Evolutionary conservation across 2,888 invertebrate genomes (phyloP).

Genomic region (Watsonalla binaria): DNA sequence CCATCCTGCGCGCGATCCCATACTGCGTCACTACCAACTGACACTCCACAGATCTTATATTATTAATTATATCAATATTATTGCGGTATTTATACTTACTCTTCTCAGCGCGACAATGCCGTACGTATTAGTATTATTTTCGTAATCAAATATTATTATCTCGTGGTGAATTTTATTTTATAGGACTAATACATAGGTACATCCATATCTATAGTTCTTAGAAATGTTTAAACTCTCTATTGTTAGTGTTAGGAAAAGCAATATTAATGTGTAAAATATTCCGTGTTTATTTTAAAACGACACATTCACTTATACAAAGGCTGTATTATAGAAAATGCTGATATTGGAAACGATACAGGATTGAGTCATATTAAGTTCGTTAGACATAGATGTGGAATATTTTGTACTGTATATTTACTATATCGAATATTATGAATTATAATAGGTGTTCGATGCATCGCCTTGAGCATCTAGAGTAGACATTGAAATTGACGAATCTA

Average conservation of each 20-base stretch:
- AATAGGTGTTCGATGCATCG: background rate
- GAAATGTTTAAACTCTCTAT: conserved; percentile 27
- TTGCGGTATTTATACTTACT: background rate
- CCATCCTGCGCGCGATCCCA: conserved; percentile 62
- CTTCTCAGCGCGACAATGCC: background rate
- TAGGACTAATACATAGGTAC: conserved; percentile 25
- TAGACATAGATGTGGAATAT: background rate
- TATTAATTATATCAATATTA: background rate
- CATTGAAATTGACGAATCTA: background rate
- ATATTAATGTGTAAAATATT: conserved; percentile 21
- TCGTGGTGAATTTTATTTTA: conserved; percentile 14
- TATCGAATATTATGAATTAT: conserved; percentile 5
- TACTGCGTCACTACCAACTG: conserved; percentile 60
- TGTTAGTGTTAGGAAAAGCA: conserved; percentile 24
- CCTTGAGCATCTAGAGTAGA: background rate
- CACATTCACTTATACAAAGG: background rate
- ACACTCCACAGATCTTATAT: conserved; percentile 6
- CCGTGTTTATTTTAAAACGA: conserved; percentile 6
- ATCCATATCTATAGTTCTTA: conserved; percentile 23
- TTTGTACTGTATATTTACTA: conserved; percentile 3
- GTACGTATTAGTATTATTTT: conserved; percentile 27
- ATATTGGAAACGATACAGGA: no score
- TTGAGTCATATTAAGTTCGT: no score
- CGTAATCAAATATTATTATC: conserved; percentile 29
- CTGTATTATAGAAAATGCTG: no score